Percentiles rank a stretch among this genome's conserved stretches.
Evolutionary conservation across 2,888 invertebrate species (phyloP).

Genomic region (Busseola fusca): DNA sequence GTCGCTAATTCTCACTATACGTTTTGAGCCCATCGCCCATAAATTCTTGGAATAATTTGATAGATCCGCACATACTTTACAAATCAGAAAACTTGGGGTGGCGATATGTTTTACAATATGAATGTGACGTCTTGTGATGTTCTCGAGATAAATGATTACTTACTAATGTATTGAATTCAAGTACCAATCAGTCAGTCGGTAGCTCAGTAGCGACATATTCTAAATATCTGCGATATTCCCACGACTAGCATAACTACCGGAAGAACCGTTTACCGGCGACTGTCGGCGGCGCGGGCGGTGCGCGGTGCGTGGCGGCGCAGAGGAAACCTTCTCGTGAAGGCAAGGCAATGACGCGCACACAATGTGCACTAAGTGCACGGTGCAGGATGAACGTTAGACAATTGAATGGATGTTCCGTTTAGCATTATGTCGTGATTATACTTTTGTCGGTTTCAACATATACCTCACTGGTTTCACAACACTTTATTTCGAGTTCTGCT

Average conservation of each 20-base stretch:
- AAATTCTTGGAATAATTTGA: background rate
- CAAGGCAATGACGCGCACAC: background rate
- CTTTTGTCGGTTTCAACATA: background rate
- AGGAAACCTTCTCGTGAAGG: background rate
- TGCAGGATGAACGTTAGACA: background rate
- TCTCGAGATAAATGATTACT: background rate
- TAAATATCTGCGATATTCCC: conserved; percentile 8
- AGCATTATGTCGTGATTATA: background rate
- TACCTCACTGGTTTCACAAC: background rate
- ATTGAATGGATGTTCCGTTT: conserved; percentile 4
- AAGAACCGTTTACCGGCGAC: background rate
- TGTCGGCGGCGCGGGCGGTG: background rate
- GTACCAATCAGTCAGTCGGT: background rate
- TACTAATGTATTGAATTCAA: background rate
- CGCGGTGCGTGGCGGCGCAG: too few relatives aligned
- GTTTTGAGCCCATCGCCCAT: background rate
- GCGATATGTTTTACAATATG: too few relatives aligned
- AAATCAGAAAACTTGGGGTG: background rate
- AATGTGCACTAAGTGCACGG: background rate
- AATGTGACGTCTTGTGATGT: background rate
- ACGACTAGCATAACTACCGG: conserved; percentile 17
- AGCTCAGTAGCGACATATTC: background rate
- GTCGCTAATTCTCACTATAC: background rate
- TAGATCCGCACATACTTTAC: background rate
- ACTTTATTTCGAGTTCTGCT: background rate